Percentiles rank a stretch among this genome's conserved stretches.
Conservation (phyloP, 2,888 invertebrate species). For the Digitonthophagus gazella region DNA sequence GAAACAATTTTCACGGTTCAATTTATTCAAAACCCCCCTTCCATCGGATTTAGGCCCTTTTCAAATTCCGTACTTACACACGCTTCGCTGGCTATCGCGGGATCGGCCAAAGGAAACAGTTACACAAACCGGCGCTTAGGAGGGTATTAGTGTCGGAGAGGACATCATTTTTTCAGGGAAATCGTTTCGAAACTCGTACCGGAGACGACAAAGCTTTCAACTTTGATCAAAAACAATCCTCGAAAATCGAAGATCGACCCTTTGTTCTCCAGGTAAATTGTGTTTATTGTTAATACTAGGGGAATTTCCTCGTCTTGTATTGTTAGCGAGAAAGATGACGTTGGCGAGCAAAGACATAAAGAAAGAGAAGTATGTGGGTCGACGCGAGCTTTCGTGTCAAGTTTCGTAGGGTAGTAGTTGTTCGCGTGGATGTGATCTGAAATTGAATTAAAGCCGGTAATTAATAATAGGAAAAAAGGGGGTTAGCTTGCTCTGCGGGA, state of each 20-base stretch:
- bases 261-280: no score
- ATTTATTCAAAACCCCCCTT: conserved; percentile 14
- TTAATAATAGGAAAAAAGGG: not conserved
- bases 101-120: not conserved
- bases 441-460: not conserved
- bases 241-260: not conserved
- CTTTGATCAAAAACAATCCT: not conserved
- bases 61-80: conserved; percentile 2
- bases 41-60: conserved; percentile 2
- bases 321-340: no score
- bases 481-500: not conserved
- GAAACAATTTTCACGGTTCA: conserved; percentile 12
- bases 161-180: not conserved
- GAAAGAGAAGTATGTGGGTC: not conserved
- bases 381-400: not conserved
- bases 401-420: not conserved
- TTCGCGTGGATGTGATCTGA: not conserved
- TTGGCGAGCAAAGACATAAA: not conserved
- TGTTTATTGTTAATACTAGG: no score
- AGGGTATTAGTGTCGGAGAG: not conserved
- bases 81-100: not conserved
- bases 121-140: not conserved
- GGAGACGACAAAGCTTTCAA: not conserved
- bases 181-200: not conserved
- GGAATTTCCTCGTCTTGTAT: no score